phyloP scores from a whole-genome alignment of 2,888 invertebrate species.

The Dusona sp. region DNA sequence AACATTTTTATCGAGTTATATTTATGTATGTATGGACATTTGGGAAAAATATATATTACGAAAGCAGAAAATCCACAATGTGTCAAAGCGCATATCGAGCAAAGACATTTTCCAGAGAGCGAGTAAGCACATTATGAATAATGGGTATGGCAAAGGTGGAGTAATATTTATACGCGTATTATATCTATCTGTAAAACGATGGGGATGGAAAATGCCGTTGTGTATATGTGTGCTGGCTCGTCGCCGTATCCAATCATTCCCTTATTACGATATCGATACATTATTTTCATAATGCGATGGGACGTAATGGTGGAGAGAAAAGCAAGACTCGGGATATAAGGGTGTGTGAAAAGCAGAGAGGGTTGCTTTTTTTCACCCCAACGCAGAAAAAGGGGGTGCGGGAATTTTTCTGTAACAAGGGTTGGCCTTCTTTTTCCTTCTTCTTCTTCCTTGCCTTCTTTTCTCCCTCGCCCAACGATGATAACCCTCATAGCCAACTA shows the following conservation, averaged over 20 bases:
- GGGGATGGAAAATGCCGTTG: slow-evolving; percentile 56
- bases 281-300: slow-evolving; percentile 78
- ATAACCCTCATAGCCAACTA: slow-evolving; percentile 64
- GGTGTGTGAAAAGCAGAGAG: slow-evolving; percentile 61
- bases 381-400: slow-evolving; percentile 47
- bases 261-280: slow-evolving; percentile 84
- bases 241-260: slow-evolving; percentile 83
- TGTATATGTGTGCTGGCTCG: slow-evolving; percentile 80
- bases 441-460: slow-evolving; percentile 21
- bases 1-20: neutral
- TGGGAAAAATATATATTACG: neutral
- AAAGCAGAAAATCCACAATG: slow-evolving; percentile 29
- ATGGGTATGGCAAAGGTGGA: slow-evolving; percentile 36
- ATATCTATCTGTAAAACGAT: slow-evolving; percentile 20
- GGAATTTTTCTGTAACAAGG: slow-evolving; percentile 63
- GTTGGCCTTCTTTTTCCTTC: slow-evolving; percentile 55
- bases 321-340: slow-evolving; percentile 56
- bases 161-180: slow-evolving; percentile 6
- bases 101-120: slow-evolving; percentile 61
- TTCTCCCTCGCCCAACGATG: slow-evolving; percentile 51
- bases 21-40: neutral
- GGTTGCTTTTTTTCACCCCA: slow-evolving; percentile 53
- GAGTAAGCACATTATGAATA: slow-evolving; percentile 64
- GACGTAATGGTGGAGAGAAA: slow-evolving; percentile 46
- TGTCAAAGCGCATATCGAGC: slow-evolving; percentile 49